A percentile compares a stretch with the other conserved stretches of the same genome.
Conservation (phyloP, 1,140 invertebrate genomes). For the Zaprionus taronus region DNA sequence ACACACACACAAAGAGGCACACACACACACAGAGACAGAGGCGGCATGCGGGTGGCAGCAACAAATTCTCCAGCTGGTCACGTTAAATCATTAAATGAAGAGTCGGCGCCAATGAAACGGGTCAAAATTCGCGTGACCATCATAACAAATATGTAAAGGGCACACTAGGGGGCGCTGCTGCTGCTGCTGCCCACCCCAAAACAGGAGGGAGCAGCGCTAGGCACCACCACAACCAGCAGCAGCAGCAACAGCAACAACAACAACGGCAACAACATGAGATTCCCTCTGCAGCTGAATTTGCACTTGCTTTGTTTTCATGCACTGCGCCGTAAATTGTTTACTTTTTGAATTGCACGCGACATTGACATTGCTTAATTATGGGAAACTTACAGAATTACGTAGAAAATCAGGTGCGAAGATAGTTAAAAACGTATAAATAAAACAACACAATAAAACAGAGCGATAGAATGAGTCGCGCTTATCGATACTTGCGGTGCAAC, state of each 20-base stretch:
- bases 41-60: conserved; percentile 40
- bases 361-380: conserved; percentile 50
- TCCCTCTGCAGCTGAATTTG: conserved; percentile 65
- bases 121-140: conserved; percentile 74
- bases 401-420: conserved; percentile 54
- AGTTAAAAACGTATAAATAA: conserved; percentile 73
- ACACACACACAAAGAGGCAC: conserved; percentile 21
- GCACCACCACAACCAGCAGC: conserved; percentile 8
- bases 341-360: conserved; percentile 28
- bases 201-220: conserved; percentile 52
- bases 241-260: conserved; percentile 19
- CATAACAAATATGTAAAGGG: conserved; percentile 49
- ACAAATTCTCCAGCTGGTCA: conserved; percentile 41
- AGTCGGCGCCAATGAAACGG: conserved; percentile 48
- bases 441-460: conserved; percentile 70
- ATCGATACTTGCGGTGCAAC: conserved; percentile 50
- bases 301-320: conserved; percentile 45
- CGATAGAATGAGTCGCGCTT: conserved; percentile 50
- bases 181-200: conserved; percentile 49
- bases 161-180: conserved; percentile 17
- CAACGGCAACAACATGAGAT: conserved; percentile 44
- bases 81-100: conserved; percentile 24
- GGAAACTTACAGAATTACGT: conserved; percentile 68
- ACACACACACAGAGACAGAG: conserved; percentile 33
- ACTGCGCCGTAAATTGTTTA: conserved; percentile 6